Evolutionary conservation across 2,888 invertebrate species (phyloP).

Genomic region (Automeris io): DNA sequence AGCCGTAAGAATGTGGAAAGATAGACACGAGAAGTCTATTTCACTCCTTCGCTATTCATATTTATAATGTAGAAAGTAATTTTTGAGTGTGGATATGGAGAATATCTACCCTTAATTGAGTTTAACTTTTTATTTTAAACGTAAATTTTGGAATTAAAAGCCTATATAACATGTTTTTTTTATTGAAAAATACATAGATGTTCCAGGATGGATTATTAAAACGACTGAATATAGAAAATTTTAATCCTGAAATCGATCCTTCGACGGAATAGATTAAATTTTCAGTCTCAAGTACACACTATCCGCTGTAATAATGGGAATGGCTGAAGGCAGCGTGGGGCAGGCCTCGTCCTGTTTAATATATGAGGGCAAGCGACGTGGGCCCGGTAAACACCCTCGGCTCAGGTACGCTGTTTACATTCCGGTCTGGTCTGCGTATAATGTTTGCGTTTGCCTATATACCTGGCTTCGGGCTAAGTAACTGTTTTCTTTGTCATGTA

Average conservation of each 20-base stretch:
- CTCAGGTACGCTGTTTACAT: constrained; percentile 67
- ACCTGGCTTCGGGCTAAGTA: constrained; percentile 42
- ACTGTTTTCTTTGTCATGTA: constrained; percentile 66
- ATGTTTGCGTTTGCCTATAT: constrained; percentile 72
- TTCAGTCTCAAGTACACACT: constrained; percentile 12
- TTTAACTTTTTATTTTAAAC: too few species aligned
- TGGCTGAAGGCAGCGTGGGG: constrained; percentile 41
- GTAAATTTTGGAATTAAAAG: too few species aligned
- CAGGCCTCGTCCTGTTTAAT: constrained; percentile 68
- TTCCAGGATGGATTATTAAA: too few species aligned
- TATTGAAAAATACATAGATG: too few species aligned
- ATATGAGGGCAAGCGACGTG: constrained; percentile 74
- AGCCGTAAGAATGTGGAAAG: too few species aligned
- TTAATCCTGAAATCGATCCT: constrained; percentile 3
- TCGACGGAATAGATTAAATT: constrained; percentile 20
- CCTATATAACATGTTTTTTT: too few species aligned
- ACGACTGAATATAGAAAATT: constrained; percentile 7
- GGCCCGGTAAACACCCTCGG: constrained; percentile 70
- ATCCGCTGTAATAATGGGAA: constrained; percentile 24
- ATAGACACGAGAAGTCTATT: too few species aligned
- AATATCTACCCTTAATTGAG: too few species aligned
- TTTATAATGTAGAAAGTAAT: too few species aligned
- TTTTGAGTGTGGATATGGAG: too few species aligned
- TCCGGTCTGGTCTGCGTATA: constrained; percentile 72
- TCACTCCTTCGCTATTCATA: too few species aligned